Evolutionary conservation across 2,888 invertebrate genomes (phyloP).

Genomic region (Pheosia gnoma): DNA sequence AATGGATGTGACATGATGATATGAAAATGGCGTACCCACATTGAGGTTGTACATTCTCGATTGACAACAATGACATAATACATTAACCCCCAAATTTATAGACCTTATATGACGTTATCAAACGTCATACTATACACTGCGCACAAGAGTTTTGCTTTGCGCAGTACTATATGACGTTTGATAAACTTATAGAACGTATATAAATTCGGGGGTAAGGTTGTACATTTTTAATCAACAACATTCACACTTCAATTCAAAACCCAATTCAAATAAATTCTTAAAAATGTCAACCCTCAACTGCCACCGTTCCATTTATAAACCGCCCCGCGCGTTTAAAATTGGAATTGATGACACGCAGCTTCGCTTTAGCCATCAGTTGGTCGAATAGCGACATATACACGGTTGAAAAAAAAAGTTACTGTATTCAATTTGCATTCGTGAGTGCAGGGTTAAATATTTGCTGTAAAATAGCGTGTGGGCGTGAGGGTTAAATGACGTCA

Average conservation of each 20-base stretch:
- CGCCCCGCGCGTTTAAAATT: constrained; percentile 18
- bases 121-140: no score
- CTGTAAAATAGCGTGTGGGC: constrained; percentile 3
- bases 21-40: no score
- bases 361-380: constrained; percentile 5
- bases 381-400: constrained; percentile 8
- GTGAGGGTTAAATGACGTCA: constrained; percentile 1
- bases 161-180: no score
- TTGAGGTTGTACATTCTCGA: no score
- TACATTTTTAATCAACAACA: neutral
- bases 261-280: neutral
- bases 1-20: no score
- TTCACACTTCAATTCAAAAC: neutral
- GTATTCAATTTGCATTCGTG: constrained; percentile 25
- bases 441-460: constrained; percentile 10
- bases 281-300: constrained; percentile 1
- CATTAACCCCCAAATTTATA: no score
- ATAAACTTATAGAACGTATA: no score
- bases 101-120: no score
- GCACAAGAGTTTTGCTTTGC: no score
- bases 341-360: constrained; percentile 22
- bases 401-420: constrained; percentile 15
- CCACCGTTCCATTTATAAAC: constrained; percentile 12
- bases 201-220: no score
- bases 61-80: no score